Percentiles rank a stretch among this genome's conserved stretches.
Conservation (phyloP, 2,888 invertebrate species). For the Chrysolina oricalcia region DNA sequence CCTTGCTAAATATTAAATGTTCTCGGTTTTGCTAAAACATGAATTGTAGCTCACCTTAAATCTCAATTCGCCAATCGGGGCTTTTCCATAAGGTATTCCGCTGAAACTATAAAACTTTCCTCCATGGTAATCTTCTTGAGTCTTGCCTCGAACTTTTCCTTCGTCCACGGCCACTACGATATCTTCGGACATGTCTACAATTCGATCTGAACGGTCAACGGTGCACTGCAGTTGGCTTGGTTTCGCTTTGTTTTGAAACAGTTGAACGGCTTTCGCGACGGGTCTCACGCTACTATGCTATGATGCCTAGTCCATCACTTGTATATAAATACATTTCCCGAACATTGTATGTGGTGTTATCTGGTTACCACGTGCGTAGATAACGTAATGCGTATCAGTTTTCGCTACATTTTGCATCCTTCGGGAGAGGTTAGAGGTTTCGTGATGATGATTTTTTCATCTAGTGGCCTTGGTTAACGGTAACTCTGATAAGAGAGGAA, state of each 20-base stretch:
- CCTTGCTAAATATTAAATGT: neutral
- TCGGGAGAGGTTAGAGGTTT: constrained; percentile 7
- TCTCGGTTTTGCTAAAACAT: neutral
- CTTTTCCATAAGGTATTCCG: constrained; percentile 67
- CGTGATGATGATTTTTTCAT: neutral
- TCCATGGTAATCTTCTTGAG: constrained; percentile 34
- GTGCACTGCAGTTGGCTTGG: neutral
- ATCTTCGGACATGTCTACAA: constrained; percentile 30
- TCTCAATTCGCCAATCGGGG: constrained; percentile 63
- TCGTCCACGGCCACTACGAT: constrained; percentile 29
- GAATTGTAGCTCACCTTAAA: constrained; percentile 60
- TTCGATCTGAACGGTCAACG: neutral
- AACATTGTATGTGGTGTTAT: neutral
- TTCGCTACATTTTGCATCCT: constrained; percentile 20
- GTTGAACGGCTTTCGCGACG: constrained; percentile 16
- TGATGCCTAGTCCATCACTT: neutral
- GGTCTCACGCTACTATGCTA: neutral
- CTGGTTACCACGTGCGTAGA: constrained; percentile 25
- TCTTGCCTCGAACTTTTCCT: constrained; percentile 35
- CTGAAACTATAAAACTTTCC: constrained; percentile 62
- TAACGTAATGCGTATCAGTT: neutral
- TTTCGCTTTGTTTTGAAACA: constrained; percentile 2
- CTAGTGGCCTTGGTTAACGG: too few relatives aligned
- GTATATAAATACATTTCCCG: constrained; percentile 29
- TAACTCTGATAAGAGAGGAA: too few relatives aligned